phyloP scores from a whole-genome alignment of 2,797 vertebrate genomes.

The Anabacerthia variegaticeps region DNA sequence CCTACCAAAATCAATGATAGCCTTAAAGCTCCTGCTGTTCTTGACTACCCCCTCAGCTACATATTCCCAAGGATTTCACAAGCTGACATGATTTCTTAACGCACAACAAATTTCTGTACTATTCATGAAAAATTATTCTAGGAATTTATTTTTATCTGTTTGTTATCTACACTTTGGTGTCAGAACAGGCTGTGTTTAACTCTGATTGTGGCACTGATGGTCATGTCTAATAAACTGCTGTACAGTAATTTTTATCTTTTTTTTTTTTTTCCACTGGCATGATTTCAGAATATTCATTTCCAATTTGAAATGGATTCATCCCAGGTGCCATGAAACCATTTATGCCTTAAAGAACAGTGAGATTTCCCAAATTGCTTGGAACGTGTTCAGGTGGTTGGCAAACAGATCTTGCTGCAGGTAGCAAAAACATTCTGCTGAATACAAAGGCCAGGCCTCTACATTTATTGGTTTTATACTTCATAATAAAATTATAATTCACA shows the following conservation, averaged over 20 bases:
- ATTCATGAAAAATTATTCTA: neutral
- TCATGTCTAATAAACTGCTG: neutral
- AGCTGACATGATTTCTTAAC: neutral
- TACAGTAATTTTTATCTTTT: neutral
- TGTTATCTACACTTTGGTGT: neutral
- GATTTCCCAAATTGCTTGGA: constrained; percentile 56
- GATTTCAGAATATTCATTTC: neutral
- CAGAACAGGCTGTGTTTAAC: neutral
- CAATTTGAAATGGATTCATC: constrained; percentile 24
- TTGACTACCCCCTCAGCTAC: neutral
- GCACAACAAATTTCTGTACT: neutral
- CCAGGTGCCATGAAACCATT: constrained; percentile 37
- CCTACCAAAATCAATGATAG: neutral
- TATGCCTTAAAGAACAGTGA: neutral
- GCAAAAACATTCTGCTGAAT: neutral
- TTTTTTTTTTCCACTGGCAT: neutral
- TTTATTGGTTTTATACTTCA: neutral
- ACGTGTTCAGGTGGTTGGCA: constrained; percentile 25
- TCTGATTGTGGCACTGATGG: neutral
- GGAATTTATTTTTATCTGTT: neutral
- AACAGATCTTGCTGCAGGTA: constrained; percentile 22
- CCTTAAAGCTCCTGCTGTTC: neutral
- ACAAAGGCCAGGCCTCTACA: neutral
- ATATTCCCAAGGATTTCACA: neutral
- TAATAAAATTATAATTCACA: constrained; percentile 17